Conservation (phyloP, 2,797 vertebrate species). For the Poecilia gillii region DNA sequence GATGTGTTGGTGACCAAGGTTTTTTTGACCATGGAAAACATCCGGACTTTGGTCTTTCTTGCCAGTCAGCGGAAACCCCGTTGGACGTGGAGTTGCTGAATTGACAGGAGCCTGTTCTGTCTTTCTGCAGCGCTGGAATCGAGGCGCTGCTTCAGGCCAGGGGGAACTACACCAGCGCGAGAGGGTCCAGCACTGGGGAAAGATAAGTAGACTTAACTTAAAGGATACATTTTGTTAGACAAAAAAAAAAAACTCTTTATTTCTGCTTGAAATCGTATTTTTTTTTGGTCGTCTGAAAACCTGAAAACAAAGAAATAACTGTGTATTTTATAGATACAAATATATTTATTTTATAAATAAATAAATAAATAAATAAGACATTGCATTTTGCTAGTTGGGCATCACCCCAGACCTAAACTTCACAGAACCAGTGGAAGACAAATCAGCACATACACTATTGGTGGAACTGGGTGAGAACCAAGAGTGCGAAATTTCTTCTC, state of each 20-base stretch:
- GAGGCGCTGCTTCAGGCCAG: slow-evolving; percentile 82
- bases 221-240: background rate
- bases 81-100: slow-evolving; percentile 79
- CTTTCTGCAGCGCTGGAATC: slow-evolving; percentile 76
- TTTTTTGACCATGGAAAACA: background rate
- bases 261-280: background rate
- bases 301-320: background rate
- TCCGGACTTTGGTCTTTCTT: background rate
- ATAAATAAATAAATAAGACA: background rate
- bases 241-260: background rate
- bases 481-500: slow-evolving; percentile 78
- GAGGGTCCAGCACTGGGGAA: slow-evolving; percentile 62
- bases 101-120: slow-evolving; percentile 79
- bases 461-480: slow-evolving; percentile 67
- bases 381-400: background rate
- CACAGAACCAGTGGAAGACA: background rate
- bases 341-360: background rate
- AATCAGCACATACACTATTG: slow-evolving; percentile 77
- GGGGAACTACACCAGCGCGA: slow-evolving; percentile 75
- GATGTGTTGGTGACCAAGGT: background rate
- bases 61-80: slow-evolving; percentile 62
- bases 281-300: background rate
- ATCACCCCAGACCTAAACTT: background rate
- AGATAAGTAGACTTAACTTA: background rate
- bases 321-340: background rate